These are phyloP conservation scores for Platalea minor DNA, from an alignment of 2,797 vertebrate species.

Conservation along the genomic window DNA sequence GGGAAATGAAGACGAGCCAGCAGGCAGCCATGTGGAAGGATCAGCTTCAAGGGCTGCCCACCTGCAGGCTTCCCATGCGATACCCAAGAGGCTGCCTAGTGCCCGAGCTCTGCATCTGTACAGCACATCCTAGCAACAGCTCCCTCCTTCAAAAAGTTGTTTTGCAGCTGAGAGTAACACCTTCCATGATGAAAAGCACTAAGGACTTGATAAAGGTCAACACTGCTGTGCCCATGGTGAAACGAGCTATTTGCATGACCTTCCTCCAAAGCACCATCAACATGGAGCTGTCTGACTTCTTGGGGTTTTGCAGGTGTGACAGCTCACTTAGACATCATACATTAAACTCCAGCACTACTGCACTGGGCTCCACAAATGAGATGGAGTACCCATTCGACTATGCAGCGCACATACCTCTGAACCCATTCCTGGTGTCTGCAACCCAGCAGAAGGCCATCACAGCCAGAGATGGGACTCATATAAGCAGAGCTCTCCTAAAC, in stretches of 20 bases:
- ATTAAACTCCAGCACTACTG: background rate
- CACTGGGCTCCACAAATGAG: background rate
- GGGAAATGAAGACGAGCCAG: background rate
- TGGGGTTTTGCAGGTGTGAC: background rate
- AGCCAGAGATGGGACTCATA: background rate
- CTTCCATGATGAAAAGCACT: background rate
- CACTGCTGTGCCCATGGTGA: background rate
- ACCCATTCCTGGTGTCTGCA: background rate
- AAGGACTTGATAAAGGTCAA: background rate
- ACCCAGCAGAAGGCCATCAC: background rate
- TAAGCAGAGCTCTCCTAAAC: background rate
- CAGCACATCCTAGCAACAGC: background rate
- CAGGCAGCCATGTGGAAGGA: background rate
- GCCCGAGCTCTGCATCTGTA: background rate
- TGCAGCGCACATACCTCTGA: background rate
- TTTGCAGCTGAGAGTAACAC: background rate
- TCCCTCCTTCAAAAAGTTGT: background rate
- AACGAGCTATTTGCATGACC: background rate
- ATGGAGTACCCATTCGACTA: background rate
- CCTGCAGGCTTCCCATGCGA: background rate
- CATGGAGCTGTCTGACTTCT: background rate
- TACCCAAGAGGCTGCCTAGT: background rate
- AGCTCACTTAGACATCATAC: accelerated
- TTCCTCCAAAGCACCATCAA: background rate
- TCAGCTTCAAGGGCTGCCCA: background rate